Percentiles rank a stretch among this genome's conserved stretches.
Conservation (phyloP, 2,797 vertebrate species). For the Anolis apletophallus region DNA sequence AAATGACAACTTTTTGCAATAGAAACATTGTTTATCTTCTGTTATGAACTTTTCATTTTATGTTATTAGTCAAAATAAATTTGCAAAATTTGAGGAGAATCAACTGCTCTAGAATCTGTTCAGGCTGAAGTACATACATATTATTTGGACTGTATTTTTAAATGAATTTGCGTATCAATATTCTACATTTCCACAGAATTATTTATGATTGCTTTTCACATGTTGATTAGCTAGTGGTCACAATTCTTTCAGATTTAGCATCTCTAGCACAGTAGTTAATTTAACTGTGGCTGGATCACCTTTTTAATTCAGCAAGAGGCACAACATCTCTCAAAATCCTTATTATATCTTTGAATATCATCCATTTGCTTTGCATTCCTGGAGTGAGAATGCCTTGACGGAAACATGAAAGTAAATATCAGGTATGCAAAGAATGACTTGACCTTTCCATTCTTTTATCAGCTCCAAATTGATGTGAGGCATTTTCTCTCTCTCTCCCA, state of each 20-base stretch:
- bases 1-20: neutral
- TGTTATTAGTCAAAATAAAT: neutral
- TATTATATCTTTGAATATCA: conserved; percentile 27
- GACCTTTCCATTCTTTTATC: conserved; percentile 64
- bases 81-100: neutral
- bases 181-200: neutral
- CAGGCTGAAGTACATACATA: neutral
- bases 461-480: conserved; percentile 55
- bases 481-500: conserved; percentile 31
- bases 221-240: neutral
- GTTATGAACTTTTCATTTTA: neutral
- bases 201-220: neutral
- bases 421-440: conserved; percentile 46
- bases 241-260: neutral
- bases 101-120: neutral
- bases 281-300: neutral
- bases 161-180: neutral
- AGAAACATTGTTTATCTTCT: neutral
- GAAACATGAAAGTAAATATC: conserved; percentile 66
- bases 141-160: neutral
- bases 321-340: conserved; percentile 23
- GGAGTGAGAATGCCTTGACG: conserved; percentile 57
- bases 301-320: conserved; percentile 12
- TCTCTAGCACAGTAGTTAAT: neutral
- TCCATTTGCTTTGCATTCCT: conserved; percentile 59